Percentiles rank a stretch among this genome's conserved stretches.
Evolutionary conservation across 2,888 invertebrate genomes (phyloP).

Genomic region (Pristionchus fissidentatus): DNA sequence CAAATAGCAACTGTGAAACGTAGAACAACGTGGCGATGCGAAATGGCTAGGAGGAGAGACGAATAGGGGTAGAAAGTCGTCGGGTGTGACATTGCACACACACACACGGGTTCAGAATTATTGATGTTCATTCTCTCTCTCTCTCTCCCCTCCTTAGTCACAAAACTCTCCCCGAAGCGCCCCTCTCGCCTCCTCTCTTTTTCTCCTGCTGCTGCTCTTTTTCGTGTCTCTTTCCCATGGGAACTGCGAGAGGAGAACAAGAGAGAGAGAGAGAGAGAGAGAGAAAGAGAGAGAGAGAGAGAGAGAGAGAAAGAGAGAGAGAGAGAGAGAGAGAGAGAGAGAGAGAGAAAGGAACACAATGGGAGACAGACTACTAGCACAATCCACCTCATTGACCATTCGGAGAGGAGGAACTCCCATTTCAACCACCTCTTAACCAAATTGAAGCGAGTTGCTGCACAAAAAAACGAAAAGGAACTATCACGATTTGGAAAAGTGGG

Average conservation of each 20-base stretch:
- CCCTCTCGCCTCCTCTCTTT: neutral
- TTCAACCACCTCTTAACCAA: too few relatives aligned
- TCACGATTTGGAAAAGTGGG: too few relatives aligned
- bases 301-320: slow-evolving; percentile 4
- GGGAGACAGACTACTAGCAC: neutral
- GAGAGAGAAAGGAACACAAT: slow-evolving; percentile 24
- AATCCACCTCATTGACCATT: neutral
- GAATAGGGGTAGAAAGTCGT: too few relatives aligned
- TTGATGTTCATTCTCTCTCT: neutral
- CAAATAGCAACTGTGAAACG: too few relatives aligned
- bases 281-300: slow-evolving; percentile 10
- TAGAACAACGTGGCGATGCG: too few relatives aligned
- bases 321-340: slow-evolving; percentile 10
- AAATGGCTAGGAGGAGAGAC: too few relatives aligned
- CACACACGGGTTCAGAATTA: slow-evolving; percentile 21
- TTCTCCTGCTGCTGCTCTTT: neutral
- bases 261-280: slow-evolving; percentile 23
- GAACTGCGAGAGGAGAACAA: slow-evolving; percentile 5
- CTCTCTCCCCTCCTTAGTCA: slow-evolving; percentile 17
- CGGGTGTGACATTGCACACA: too few relatives aligned
- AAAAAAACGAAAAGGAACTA: too few relatives aligned
- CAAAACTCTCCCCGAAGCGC: neutral
- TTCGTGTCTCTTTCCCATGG: neutral
- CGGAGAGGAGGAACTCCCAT: too few relatives aligned
- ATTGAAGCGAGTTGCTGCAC: too few relatives aligned